These are phyloP conservation scores for Pantelozetes paolii DNA, from an alignment of 2,888 invertebrate genomes.

Conservation along the genomic window DNA sequence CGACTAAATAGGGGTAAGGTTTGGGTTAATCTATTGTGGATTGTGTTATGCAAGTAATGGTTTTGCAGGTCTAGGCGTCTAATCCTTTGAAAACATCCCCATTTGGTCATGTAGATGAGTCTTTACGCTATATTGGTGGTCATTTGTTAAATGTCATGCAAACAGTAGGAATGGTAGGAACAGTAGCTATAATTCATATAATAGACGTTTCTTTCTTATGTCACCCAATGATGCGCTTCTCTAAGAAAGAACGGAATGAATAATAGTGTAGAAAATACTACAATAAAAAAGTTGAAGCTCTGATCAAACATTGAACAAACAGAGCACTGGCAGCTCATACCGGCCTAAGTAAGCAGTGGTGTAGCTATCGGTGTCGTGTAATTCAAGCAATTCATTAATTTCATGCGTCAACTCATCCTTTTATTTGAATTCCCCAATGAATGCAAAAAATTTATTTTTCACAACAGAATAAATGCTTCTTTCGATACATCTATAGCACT, in stretches of 20 bases:
- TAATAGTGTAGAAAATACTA: constrained; percentile 15
- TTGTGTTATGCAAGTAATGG: not conserved
- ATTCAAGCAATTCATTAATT: constrained; percentile 32
- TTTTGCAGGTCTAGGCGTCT: not conserved
- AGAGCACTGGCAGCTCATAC: not conserved
- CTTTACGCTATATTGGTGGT: constrained; percentile 8
- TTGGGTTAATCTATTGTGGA: constrained; percentile 6
- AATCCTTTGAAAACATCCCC: constrained; percentile 27
- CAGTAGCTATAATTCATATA: constrained; percentile 6
- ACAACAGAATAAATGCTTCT: no score
- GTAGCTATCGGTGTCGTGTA: constrained; percentile 1
- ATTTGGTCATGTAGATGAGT: constrained; percentile 14
- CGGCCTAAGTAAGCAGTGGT: not conserved
- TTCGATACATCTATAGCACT: no score
- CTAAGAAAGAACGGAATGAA: constrained; percentile 1
- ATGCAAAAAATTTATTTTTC: constrained; percentile 1
- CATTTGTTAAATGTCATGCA: constrained; percentile 23
- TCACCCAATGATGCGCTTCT: constrained; percentile 31
- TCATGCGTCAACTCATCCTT: constrained; percentile 32
- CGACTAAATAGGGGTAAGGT: constrained; percentile 16
- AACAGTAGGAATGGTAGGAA: constrained; percentile 25
- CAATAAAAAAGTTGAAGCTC: constrained; percentile 21
- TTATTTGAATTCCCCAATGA: constrained; percentile 16
- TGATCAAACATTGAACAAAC: constrained; percentile 16
- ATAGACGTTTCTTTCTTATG: constrained; percentile 21